These are phyloP conservation scores for Cheilosia soror DNA, from an alignment of 2,888 invertebrate genomes.

Conservation along the genomic window DNA sequence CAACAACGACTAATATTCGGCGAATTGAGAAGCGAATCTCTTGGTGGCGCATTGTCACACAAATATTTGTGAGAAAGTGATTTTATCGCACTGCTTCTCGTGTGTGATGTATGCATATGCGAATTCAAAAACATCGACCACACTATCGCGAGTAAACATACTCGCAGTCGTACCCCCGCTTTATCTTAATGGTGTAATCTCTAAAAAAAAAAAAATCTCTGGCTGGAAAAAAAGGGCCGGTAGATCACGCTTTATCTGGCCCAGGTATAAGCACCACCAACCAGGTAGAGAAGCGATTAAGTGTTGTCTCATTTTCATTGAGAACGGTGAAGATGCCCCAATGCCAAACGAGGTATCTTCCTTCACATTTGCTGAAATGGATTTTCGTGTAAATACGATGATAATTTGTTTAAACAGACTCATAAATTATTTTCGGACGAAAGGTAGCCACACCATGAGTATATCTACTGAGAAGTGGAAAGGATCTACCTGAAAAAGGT, in stretches of 20 bases:
- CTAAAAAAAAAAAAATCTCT: slow-evolving; percentile 10
- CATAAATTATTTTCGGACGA: slow-evolving; percentile 44
- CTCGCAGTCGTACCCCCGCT: neutral
- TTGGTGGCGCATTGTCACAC: slow-evolving; percentile 6
- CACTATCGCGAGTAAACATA: slow-evolving; percentile 32
- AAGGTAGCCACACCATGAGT: neutral
- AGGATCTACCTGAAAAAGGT: slow-evolving; percentile 8
- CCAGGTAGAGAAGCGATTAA: slow-evolving; percentile 55
- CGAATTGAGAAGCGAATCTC: slow-evolving; percentile 17
- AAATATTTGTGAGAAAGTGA: slow-evolving; percentile 58
- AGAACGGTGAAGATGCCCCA: slow-evolving; percentile 25
- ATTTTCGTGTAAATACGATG: slow-evolving; percentile 60
- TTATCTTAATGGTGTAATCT: slow-evolving; percentile 41
- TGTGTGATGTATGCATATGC: slow-evolving; percentile 14
- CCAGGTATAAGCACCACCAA: neutral
- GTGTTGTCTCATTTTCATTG: slow-evolving; percentile 52
- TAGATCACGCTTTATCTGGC: slow-evolving; percentile 48
- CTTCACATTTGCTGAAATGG: slow-evolving; percentile 50
- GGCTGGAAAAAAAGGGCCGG: slow-evolving; percentile 25
- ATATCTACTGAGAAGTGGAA: neutral
- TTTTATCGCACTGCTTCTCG: slow-evolving; percentile 35
- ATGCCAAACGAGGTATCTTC: slow-evolving; percentile 24
- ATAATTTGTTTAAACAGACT: slow-evolving; percentile 64
- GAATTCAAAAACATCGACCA: slow-evolving; percentile 18
- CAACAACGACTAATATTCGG: slow-evolving; percentile 9